Conservation (phyloP, 2,113 vertebrate species). For the Centropus bengalensis region DNA sequence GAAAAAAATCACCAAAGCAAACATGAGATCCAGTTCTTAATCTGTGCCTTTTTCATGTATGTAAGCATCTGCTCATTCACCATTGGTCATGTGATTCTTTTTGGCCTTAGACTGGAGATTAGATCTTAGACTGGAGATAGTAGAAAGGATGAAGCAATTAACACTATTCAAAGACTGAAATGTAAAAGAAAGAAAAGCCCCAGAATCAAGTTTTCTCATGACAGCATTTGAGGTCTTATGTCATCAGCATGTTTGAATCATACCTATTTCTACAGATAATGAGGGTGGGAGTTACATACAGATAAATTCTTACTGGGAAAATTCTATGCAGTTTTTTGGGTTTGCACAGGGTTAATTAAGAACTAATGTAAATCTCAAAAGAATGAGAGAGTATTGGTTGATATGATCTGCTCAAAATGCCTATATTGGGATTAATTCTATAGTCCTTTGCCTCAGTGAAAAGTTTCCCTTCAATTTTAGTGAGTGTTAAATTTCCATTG, state of each 20-base stretch:
- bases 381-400: not conserved
- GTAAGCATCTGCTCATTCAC: not conserved
- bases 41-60: not conserved
- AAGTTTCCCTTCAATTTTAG: not conserved
- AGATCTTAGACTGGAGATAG: not conserved
- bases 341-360: not conserved
- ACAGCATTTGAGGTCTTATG: not conserved
- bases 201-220: not conserved
- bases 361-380: not conserved
- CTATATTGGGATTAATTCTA: not conserved
- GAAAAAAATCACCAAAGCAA: not conserved
- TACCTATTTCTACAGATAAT: not conserved
- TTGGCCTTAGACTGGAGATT: not conserved
- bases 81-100: not conserved
- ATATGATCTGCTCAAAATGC: not conserved
- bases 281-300: not conserved
- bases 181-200: not conserved
- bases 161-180: not conserved
- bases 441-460: rapidly evolving
- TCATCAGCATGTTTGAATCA: not conserved
- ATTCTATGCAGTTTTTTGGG: not conserved
- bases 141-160: not conserved
- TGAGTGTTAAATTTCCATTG: not conserved
- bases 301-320: not conserved
- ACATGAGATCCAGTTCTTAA: not conserved